Conservation (phyloP, 2,888 invertebrate genomes). For the Drosophila formosana region DNA sequence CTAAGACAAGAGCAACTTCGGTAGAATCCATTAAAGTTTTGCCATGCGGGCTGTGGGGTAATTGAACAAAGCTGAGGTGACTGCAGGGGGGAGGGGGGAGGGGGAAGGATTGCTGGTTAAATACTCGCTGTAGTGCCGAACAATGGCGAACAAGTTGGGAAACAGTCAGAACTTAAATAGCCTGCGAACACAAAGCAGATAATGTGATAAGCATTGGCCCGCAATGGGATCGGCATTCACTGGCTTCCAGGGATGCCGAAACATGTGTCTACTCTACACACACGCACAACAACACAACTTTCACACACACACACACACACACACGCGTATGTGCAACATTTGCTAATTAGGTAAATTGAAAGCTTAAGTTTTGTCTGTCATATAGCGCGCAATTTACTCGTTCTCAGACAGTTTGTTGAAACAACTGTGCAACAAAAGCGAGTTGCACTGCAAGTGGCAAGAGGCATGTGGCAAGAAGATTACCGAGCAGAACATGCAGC, state of each 20-base stretch:
- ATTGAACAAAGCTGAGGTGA: slow-evolving; percentile 9
- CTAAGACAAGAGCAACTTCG: slow-evolving; percentile 21
- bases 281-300: background rate
- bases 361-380: slow-evolving; percentile 57
- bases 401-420: slow-evolving; percentile 18
- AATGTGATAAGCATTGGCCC: slow-evolving; percentile 59
- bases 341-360: slow-evolving; percentile 76
- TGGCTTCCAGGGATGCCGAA: slow-evolving; percentile 5
- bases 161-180: slow-evolving; percentile 60
- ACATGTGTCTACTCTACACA: slow-evolving; percentile 31
- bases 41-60: slow-evolving; percentile 16
- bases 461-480: background rate
- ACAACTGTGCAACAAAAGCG: slow-evolving; percentile 22
- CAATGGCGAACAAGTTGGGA: slow-evolving; percentile 47
- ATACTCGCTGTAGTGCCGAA: slow-evolving; percentile 15
- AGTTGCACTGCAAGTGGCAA: background rate
- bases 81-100: background rate
- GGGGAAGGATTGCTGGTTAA: background rate
- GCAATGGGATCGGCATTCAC: slow-evolving; percentile 29
- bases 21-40: slow-evolving; percentile 40
- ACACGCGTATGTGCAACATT: slow-evolving; percentile 17
- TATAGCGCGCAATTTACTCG: slow-evolving; percentile 23
- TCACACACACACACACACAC: slow-evolving; percentile 7
- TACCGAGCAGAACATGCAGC: background rate
- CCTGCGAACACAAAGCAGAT: slow-evolving; percentile 50